Base-by-base conservation (phyloP, 1,140 invertebrate genomes). In the Zaprionus inermis region DNA sequence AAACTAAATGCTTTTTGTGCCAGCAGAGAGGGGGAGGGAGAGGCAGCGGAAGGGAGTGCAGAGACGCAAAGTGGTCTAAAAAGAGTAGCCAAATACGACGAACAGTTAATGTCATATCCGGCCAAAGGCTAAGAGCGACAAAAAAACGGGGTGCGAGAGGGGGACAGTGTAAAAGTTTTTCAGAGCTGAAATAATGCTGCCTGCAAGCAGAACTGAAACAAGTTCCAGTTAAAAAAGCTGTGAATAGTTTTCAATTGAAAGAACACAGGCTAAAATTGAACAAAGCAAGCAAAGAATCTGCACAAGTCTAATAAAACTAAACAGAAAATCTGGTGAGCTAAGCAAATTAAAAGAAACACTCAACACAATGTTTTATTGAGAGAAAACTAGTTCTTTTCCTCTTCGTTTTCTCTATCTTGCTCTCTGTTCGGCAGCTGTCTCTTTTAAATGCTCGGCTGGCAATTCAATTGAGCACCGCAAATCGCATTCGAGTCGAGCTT, bases 1-100 rank as follows among this genome's bases (percentile, higher is more conserved):
- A 60, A 82, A 72, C 58, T 81, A 74, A 75, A 69, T 78, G 79
- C 66, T 85, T 85, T 82, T 82, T 82, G 68, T 64, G 67, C 22
- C 32, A n/a, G 11, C 41, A 54, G 22, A 59, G 46, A 12, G 24
- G 16, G 12, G 28, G 12, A 57, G 3, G 14, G 12, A 49, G 52
- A 32, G 51, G 5, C 4, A 24, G 9, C 0, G 16, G 28, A 56
- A 32, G 41, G 10, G 16, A 16, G 51, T n/a, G 52, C 24, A 55
- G 34, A 7, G 22, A 3, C 9, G 44, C 18, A 20, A 46, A 22
- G 44, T 49, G 44, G 12, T 30, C 51, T 54, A 56, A 3, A 28
- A 56, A 32, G 68, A 59, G 57, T 28, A 49, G 58, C 64, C 49
- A 76, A 67, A 54, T 66, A 55, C 22, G 36, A 58, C 54, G 60